These are phyloP conservation scores for Hylomyscus alleni DNA, from an alignment of 2,797 vertebrate species.

Conservation along the genomic window DNA sequence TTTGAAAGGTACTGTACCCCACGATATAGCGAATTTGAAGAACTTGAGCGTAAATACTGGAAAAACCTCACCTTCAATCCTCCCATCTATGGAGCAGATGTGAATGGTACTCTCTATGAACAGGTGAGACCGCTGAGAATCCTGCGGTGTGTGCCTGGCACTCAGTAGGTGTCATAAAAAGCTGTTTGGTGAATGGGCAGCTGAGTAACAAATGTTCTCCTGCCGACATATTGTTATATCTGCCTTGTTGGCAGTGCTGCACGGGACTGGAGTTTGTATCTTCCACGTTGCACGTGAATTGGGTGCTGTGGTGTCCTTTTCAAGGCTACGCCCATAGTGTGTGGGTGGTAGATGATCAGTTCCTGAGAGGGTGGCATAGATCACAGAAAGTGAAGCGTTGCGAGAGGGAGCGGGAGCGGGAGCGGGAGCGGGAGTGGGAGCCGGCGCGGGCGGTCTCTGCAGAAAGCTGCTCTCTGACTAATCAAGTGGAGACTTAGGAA, in stretches of 20 bases:
- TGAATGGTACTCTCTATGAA: constrained; percentile 96
- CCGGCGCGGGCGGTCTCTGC: constrained; percentile 56
- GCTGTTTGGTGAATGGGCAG: neutral
- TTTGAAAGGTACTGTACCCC: constrained; percentile 94
- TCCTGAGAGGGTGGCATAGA: constrained; percentile 71
- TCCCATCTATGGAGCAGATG: constrained; percentile 97
- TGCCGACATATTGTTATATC: neutral
- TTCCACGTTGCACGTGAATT: constrained; percentile 70
- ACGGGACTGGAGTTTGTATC: constrained; percentile 69
- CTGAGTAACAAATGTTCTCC: neutral
- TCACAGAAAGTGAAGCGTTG: constrained; percentile 60
- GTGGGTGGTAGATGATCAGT: constrained; percentile 78
- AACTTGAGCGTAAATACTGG: constrained; percentile 99
- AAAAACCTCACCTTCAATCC: constrained; percentile 98
- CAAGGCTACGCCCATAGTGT: constrained; percentile 53
- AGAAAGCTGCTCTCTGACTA: constrained; percentile 65
- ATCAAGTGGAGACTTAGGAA: constrained; percentile 35
- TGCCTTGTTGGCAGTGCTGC: constrained; percentile 57
- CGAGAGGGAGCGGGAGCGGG: constrained; percentile 36
- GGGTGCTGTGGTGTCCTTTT: constrained; percentile 66
- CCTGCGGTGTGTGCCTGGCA: neutral
- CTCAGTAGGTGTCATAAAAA: neutral
- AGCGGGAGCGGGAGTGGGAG: constrained; percentile 17
- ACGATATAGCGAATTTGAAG: constrained; percentile 95
- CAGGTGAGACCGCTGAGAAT: constrained; percentile 87